These are phyloP conservation scores for Octodonta nipae DNA, from an alignment of 2,888 invertebrate genomes.

Conservation along the genomic window DNA sequence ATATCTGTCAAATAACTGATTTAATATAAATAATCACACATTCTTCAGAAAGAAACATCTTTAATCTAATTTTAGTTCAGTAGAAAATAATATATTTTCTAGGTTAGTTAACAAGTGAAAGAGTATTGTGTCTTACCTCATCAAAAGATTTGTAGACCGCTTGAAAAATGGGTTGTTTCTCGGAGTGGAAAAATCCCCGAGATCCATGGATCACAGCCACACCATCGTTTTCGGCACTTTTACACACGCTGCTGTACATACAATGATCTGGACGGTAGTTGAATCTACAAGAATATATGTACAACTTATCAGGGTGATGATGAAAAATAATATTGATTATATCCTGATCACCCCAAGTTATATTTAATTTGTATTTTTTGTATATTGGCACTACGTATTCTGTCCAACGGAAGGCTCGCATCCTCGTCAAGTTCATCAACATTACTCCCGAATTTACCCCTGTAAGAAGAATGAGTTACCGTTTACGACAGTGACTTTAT, in stretches of 20 bases:
- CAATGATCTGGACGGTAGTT: conserved; percentile 94
- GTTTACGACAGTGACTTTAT: not conserved
- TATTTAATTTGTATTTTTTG: conserved; percentile 68
- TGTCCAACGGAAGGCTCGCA: conserved; percentile 77
- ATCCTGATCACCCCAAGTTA: conserved; percentile 97
- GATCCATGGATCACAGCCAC: conserved; percentile 81
- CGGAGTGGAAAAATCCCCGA: conserved; percentile 69
- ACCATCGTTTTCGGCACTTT: conserved; percentile 47
- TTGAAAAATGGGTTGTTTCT: conserved; percentile 75
- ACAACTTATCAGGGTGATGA: conserved; percentile 66
- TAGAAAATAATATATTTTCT: too few species aligned
- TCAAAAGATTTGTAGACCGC: conserved; percentile 52
- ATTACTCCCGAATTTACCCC: conserved; percentile 95
- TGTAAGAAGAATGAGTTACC: conserved; percentile 25
- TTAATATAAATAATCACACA: too few species aligned
- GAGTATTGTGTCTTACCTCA: conserved; percentile 40
- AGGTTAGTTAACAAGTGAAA: too few species aligned
- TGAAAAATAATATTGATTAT: conserved; percentile 83
- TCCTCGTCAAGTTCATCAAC: conserved; percentile 90
- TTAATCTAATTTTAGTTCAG: too few species aligned
- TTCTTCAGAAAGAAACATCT: too few species aligned
- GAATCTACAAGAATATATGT: conserved; percentile 69
- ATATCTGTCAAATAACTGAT: too few species aligned
- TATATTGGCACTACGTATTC: conserved; percentile 73
- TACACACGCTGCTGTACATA: conserved; percentile 84